Evolutionary conservation across 1,140 invertebrate species (phyloP), one percentile per base, ranked within the genome.

Genomic region (Pachypsylla venusta): DNA sequence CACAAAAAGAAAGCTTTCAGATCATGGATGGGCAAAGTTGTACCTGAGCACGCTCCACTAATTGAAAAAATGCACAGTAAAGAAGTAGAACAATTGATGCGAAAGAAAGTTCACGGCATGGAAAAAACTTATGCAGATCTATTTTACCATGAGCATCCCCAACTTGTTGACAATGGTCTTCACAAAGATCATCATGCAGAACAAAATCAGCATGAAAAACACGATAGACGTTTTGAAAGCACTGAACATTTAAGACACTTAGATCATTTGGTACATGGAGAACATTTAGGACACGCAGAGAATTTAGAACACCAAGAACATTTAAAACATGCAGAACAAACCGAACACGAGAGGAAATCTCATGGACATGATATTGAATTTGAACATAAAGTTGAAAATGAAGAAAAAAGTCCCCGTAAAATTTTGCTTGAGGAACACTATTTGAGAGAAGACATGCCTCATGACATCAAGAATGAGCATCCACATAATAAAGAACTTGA

Each of bases 21-120:
- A 48, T 48, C 42, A n/a, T 48, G 42, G 42, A 48, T 48, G 42
- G 22, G 42, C 42, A 48, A 48, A 48, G 22, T 48, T 5, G 42
- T 48, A 7, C 42, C 42, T 48, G 42, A 48, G 42, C 42, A 48
- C 42, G 42, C 42, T 48, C 4, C 42, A 5, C 42, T 19, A 7
- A 48, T 48, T 5, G 42, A 48, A 48, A 48, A 48, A 48, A n/a
- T 48, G 4, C 42, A 48, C 16, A 22, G 22, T 4, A 48, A 48
- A 48, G 42, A 22, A 48, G 3, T 48, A 19, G 42, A 48, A 19
- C 16, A 48, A 19, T 22, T 48, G 5, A 48, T 48, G 42, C n/a
- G 16, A 4, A n/a, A 48, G 22, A 48, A 48, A 48, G 42, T 48
- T 48, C 42, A 48, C 22, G 42, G 42, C 5, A 48, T 48, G 42